Conservation (phyloP, 2,888 invertebrate genomes). For the Lasioglossum villosulum region DNA sequence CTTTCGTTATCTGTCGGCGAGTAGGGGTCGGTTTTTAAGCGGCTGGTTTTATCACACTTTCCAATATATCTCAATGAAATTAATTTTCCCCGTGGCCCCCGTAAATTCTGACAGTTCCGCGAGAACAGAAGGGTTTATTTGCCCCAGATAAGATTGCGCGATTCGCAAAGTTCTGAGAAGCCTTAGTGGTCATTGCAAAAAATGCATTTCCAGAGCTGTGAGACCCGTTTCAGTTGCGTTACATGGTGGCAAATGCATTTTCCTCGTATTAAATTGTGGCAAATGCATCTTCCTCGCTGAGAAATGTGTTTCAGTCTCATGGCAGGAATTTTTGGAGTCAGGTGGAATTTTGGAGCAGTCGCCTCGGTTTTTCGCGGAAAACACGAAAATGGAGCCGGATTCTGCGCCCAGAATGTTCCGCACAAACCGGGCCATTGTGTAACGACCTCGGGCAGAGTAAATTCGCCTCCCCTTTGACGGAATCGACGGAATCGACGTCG, state of each 20-base stretch:
- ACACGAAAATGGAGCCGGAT: constrained; percentile 31
- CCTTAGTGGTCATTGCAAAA: not conserved
- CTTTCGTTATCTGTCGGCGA: constrained; percentile 47
- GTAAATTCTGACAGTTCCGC: constrained; percentile 42
- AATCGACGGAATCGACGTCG: constrained; percentile 9
- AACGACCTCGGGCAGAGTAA: constrained; percentile 35
- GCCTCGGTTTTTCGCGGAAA: constrained; percentile 52
- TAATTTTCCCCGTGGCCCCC: constrained; percentile 39
- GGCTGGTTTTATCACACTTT: constrained; percentile 55
- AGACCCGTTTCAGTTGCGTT: not conserved
- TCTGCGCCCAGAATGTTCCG: constrained; percentile 45
- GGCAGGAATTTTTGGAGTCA: constrained; percentile 13
- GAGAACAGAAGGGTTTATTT: not conserved
- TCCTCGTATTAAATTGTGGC: too few relatives aligned
- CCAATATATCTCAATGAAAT: constrained; percentile 53
- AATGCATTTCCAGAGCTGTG: not conserved
- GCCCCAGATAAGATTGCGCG: not conserved
- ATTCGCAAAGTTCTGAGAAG: not conserved
- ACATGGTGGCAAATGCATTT: too few relatives aligned
- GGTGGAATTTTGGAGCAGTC: constrained; percentile 50
- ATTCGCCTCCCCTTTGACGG: constrained; percentile 24
- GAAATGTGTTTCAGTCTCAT: not conserved
- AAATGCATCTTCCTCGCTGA: too few relatives aligned
- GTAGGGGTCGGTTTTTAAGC: constrained; percentile 42
- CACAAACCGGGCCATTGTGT: not conserved